phyloP scores from a whole-genome alignment of 2,113 vertebrate genomes.

The Nyctereutes procyonoides region DNA sequence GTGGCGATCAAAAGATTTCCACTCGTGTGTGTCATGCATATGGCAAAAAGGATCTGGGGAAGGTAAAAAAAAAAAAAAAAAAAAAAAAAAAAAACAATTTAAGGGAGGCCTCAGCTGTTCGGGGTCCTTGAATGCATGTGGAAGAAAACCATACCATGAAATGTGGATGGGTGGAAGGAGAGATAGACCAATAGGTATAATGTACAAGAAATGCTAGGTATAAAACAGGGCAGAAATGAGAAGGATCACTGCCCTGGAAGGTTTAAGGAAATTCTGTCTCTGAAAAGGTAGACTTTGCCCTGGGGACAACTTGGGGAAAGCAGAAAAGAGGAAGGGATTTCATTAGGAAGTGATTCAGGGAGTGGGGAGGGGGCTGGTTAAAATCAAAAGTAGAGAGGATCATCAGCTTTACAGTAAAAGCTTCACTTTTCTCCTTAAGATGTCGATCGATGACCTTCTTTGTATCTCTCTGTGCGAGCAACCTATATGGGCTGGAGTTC shows the following conservation, averaged over 20 bases:
- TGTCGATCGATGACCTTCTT: neutral
- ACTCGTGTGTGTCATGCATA: neutral
- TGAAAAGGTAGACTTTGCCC: neutral
- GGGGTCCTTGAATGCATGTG: neutral
- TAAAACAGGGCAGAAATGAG: neutral
- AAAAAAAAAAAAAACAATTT: neutral
- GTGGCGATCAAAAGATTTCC: conserved; percentile 2
- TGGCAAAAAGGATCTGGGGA: neutral
- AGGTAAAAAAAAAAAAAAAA: neutral
- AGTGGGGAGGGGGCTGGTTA: neutral
- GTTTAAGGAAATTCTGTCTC: neutral
- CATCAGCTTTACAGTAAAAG: neutral
- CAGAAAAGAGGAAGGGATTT: neutral
- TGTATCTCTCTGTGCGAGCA: neutral
- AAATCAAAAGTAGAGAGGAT: neutral
- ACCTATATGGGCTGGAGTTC: neutral
- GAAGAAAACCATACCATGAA: neutral
- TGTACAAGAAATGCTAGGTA: neutral
- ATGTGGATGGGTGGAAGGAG: neutral
- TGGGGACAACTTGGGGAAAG: neutral
- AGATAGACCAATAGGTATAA: neutral
- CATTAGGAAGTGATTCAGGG: neutral
- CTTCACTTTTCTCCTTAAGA: neutral
- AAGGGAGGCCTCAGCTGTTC: neutral
- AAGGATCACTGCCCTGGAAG: neutral